Percentiles rank a stretch among this genome's conserved stretches.
Conservation (phyloP, 1,140 invertebrate species). For the Halictus rubicundus region DNA sequence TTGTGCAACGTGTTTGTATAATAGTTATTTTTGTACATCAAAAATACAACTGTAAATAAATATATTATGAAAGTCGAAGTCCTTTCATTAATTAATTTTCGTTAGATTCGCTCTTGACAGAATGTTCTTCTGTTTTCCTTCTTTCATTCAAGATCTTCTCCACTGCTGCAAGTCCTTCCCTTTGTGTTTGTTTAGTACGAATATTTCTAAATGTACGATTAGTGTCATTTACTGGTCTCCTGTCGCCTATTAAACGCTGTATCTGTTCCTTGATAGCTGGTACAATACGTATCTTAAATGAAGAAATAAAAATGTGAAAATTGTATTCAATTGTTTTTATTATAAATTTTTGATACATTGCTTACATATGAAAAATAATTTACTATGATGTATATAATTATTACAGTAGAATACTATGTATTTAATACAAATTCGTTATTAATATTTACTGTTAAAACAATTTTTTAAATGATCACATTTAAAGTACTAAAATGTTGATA, state of each 20-base stretch:
- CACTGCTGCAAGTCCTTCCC: slow-evolving; percentile 64
- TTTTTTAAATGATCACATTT: not conserved
- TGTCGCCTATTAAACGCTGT: slow-evolving; percentile 45
- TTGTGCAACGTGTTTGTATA: slow-evolving; percentile 29
- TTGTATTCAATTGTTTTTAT: not conserved
- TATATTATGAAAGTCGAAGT: not conserved
- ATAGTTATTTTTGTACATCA: slow-evolving; percentile 31
- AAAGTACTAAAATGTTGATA: slow-evolving; percentile 40
- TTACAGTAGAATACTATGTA: not conserved
- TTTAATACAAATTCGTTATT: not conserved
- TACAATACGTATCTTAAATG: slow-evolving; percentile 77
- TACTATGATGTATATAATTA: too few relatives aligned
- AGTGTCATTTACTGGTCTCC: slow-evolving; percentile 6
- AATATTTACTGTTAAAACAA: too few relatives aligned
- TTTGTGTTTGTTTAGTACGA: slow-evolving; percentile 63
- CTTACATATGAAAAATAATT: not conserved
- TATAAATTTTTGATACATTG: not conserved
- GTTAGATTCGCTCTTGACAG: slow-evolving; percentile 24
- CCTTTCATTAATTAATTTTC: slow-evolving; percentile 1
- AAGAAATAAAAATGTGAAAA: slow-evolving; percentile 45
- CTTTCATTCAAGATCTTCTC: slow-evolving; percentile 65
- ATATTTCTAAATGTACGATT: slow-evolving; percentile 71
- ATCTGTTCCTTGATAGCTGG: slow-evolving; percentile 76
- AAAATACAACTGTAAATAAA: slow-evolving; percentile 26
- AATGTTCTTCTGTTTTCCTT: slow-evolving; percentile 24